Base-by-base conservation (phyloP, 2,113 vertebrate genomes). In the Vanacampus margaritifer region DNA sequence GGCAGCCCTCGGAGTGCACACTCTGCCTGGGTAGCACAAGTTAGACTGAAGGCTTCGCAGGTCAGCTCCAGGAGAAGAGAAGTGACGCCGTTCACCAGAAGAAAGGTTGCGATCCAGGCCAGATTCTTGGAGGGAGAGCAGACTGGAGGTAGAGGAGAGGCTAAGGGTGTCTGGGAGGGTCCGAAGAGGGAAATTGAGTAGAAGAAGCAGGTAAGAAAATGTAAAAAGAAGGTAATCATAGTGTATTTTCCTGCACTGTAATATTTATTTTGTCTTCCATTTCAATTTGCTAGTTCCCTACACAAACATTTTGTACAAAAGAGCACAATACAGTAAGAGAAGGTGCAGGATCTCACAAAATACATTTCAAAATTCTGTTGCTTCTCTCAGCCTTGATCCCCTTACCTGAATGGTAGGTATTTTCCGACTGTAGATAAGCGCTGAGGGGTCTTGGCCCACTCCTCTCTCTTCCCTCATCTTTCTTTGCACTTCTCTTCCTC, bases 121-220 rank as follows among this genome's bases (percentile, higher is more conserved):
- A 11, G 91, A 85, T n/a, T 98, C 95, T 75, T 93, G 93, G 5
- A 95, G 91, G 0, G 94, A 98, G 61, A 90, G 91, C 75, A 96
- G 79, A 83, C 96, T 96, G 84, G 93, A 92, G 71, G 93, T 88
- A 0, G 94, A 88, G 6, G 91, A 90, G 2, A 95, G 86, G 79
- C 94, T 91, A 6, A 88, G 65, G 72, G 88, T 86, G 39, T 94
- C 94, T 4, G 81, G 78, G 39, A n/a, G 69, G 72, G 43, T 60
- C 75, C 56, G 63, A 73, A 41, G 80, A 81, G 45, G 51, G 7
- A 3, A 32, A 57, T 3, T 12, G 21, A 43, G 9, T 6, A 2
- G 19, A 19, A 17, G 2, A 64, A 56, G 10, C 0, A 63, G 21
- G 8, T n/a, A 3, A 23, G 14, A 35, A 71, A 14, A 9, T 14